Percentiles rank a stretch among this genome's conserved stretches.
phyloP scores from a whole-genome alignment of 2,113 vertebrate species.

The Poecile atricapillus region DNA sequence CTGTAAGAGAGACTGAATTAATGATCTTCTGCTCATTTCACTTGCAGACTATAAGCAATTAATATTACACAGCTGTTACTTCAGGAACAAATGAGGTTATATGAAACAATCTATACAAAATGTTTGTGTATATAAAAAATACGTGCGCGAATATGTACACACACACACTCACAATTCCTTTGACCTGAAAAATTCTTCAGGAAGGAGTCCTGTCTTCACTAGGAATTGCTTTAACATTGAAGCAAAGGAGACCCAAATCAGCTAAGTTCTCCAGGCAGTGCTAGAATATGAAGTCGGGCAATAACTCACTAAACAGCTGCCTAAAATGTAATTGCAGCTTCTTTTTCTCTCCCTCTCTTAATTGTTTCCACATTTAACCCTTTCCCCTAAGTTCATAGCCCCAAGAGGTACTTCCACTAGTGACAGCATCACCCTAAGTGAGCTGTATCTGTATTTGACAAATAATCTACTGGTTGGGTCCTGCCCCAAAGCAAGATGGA shows the following conservation, averaged over 20 bases:
- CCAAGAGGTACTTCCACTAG: neutral
- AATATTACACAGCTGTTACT: neutral
- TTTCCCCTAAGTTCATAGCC: neutral
- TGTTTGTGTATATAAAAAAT: neutral
- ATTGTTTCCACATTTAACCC: neutral
- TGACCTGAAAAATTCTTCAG: neutral
- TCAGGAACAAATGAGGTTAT: neutral
- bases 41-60: neutral
- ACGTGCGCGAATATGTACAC: neutral
- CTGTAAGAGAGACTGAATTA: neutral
- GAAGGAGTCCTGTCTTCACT: neutral
- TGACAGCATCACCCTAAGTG: neutral
- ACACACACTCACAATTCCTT: neutral
- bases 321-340: neutral
- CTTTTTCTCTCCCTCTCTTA: neutral
- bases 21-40: neutral
- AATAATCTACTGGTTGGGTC: neutral
- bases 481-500: neutral
- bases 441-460: neutral
- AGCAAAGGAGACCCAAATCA: neutral
- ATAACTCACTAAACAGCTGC: neutral
- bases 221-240: neutral
- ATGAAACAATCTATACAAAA: neutral
- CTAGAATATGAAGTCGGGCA: neutral
- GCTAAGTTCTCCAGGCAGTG: neutral